Evolutionary conservation across 1,140 invertebrate genomes (phyloP), one percentile per base, ranked within the genome.

Genomic region (Tachypleus tridentatus): DNA sequence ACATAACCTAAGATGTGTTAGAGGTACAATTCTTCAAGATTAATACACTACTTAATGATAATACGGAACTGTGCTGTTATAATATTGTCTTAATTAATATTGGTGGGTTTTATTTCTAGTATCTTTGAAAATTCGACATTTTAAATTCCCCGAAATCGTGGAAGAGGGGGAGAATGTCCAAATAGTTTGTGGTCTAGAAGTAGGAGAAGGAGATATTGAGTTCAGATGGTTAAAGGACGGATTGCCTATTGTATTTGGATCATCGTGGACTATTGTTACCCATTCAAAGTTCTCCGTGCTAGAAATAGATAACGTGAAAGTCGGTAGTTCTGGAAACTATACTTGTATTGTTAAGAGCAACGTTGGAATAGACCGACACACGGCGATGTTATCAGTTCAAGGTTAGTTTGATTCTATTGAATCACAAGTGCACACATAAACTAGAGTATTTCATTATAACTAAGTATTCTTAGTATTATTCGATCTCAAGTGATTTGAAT

Each of bases 261-360:
- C 7, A 8, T n/a, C 59, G 47, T 57, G 61, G 10, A 62, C 61
- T 49, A 64, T 68, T 3, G 50, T 62, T 11, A 51, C 63, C 8
- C 63, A 62, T 49, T 7, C 48, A 6, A 57, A 60, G 54, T 62
- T 64, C 52, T 54, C 74, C 61, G 65, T 76, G 73, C 10, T 73
- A 61, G 54, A 77, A 76, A 71, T 74, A 74, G 65, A 77, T 75
- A 7, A 79, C 76, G 66, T 66, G 29, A 59, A 64, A 49, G 56
- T 60, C 4, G 51, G 69, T 51, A 75, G 77, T 53, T 74, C 74
- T 50, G 84, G 85, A 68, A 83, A 84, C 74, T 86, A 86, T 76
- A 83, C 82, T 54, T 86, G 85, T 74, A 79, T 79, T 67, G 82
- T 84, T 3, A 69, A 67, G 54, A 83, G 81, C 72, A 62, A 67